Percentiles rank a stretch among this genome's conserved stretches.
phyloP scores from a whole-genome alignment of 1,140 invertebrate genomes.

The Araneus ventricosus region DNA sequence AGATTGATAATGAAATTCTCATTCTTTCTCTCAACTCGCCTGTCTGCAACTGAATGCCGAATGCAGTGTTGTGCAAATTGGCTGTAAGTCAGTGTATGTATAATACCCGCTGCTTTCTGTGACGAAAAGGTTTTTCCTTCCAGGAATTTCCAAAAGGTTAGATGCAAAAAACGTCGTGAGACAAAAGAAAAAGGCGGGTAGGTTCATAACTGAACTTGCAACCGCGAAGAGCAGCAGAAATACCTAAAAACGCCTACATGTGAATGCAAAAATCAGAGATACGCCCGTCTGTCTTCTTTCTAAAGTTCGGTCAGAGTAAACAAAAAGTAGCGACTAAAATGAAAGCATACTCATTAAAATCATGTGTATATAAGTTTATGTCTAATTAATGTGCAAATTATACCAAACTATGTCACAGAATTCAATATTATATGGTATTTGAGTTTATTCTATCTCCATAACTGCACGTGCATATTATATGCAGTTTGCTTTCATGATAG shows the following conservation, averaged over 20 bases:
- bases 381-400: slow-evolving; percentile 3
- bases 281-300: slow-evolving; percentile 61
- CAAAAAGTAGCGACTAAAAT: slow-evolving; percentile 15
- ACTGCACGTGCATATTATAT: no score
- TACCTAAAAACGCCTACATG: slow-evolving; percentile 68
- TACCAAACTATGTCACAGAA: background rate
- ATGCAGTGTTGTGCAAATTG: slow-evolving; percentile 13
- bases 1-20: background rate
- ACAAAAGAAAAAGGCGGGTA: slow-evolving; percentile 67
- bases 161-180: slow-evolving; percentile 27
- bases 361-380: slow-evolving; percentile 24
- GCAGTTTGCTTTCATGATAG: no score
- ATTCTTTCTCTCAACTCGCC: background rate
- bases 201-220: background rate
- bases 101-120: background rate
- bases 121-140: slow-evolving; percentile 23
- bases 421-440: background rate
- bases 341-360: slow-evolving; percentile 31
- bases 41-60: background rate
- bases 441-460: no score
- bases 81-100: background rate
- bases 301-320: slow-evolving; percentile 26
- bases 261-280: slow-evolving; percentile 53
- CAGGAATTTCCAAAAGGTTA: slow-evolving; percentile 61
- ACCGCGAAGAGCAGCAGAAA: background rate